Evolutionary conservation across 1,140 invertebrate species (phyloP).

Genomic region (Spodoptera frugiperda): DNA sequence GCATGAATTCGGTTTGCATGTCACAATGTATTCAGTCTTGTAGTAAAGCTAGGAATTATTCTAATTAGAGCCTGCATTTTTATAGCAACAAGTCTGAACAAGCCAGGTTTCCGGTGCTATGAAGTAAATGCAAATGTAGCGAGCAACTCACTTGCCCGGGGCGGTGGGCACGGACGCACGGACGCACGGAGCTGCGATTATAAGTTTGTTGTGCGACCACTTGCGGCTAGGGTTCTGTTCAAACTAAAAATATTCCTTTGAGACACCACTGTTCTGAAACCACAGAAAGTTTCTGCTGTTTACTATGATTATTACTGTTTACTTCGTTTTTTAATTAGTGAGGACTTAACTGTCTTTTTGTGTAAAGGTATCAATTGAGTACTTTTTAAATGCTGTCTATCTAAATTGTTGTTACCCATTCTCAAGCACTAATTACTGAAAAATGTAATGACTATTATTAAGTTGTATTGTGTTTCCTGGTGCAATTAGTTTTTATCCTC

Average conservation of each 20-base stretch:
- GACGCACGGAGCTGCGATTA: slow-evolving; percentile 8
- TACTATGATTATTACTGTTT: background rate
- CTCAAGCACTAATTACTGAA: background rate
- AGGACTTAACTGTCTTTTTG: no score
- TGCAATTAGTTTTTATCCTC: background rate
- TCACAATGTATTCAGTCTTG: slow-evolving; percentile 22
- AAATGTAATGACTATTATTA: background rate
- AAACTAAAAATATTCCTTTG: slow-evolving; percentile 26
- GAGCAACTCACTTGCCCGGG: slow-evolving; percentile 22
- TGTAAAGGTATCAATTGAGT: no score
- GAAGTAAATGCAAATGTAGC: slow-evolving; percentile 30
- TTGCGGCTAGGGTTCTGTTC: slow-evolving; percentile 6
- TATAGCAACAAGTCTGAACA: slow-evolving; percentile 33
- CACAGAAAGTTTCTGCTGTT: background rate
- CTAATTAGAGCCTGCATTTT: slow-evolving; percentile 30
- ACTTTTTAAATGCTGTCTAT: no score
- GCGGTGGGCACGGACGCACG: slow-evolving; percentile 2
- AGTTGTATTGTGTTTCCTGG: background rate
- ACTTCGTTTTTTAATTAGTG: no score
- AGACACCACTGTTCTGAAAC: slow-evolving; percentile 3
- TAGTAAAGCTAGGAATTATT: slow-evolving; percentile 29
- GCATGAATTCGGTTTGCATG: slow-evolving; percentile 19
- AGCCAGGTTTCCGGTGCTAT: slow-evolving; percentile 31
- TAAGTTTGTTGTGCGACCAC: slow-evolving; percentile 18
- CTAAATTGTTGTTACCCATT: no score